A percentile compares a stretch with the other conserved stretches of the same genome.
Conservation (phyloP, 1,140 invertebrate genomes). For the Drosophila sulfurigaster region DNA sequence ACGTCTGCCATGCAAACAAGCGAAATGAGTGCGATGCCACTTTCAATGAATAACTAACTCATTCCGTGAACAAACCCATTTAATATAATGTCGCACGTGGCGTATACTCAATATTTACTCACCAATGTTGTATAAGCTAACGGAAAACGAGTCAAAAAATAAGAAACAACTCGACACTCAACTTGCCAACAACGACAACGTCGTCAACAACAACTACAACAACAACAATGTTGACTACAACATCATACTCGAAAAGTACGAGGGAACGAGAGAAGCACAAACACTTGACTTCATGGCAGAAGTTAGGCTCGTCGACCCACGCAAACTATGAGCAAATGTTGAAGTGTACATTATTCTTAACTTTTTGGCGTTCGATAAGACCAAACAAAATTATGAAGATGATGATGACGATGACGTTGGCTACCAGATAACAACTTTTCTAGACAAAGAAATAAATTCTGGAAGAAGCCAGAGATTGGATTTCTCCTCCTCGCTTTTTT, state of each 20-base stretch:
- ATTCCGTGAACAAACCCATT: slow-evolving; percentile 9
- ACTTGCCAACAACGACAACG: slow-evolving; percentile 11
- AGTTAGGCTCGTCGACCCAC: slow-evolving; percentile 37
- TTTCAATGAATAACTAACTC: slow-evolving; percentile 41
- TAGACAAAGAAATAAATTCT: slow-evolving; percentile 11
- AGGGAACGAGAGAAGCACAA: background rate
- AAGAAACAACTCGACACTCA: slow-evolving; percentile 13
- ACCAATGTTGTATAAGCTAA: slow-evolving; percentile 32
- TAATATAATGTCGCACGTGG: slow-evolving; percentile 35
- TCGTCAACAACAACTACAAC: background rate
- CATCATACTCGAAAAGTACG: background rate
- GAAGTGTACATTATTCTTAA: slow-evolving; percentile 78
- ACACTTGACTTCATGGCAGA: slow-evolving; percentile 20
- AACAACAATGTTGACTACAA: background rate
- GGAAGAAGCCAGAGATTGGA: background rate
- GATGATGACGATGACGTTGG: slow-evolving; percentile 65
- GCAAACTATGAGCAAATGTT: slow-evolving; percentile 71
- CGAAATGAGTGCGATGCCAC: slow-evolving; percentile 24
- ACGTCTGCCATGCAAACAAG: slow-evolving; percentile 26
- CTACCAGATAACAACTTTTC: slow-evolving; percentile 53
- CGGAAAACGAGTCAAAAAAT: slow-evolving; percentile 8
- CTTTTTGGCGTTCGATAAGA: slow-evolving; percentile 76
- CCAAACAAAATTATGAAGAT: slow-evolving; percentile 70
- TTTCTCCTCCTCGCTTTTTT: background rate
- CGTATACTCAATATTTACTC: slow-evolving; percentile 47